These are phyloP conservation scores for Chiloscyllium plagiosum DNA, from an alignment of 2,113 vertebrate genomes.

Conservation along the genomic window DNA sequence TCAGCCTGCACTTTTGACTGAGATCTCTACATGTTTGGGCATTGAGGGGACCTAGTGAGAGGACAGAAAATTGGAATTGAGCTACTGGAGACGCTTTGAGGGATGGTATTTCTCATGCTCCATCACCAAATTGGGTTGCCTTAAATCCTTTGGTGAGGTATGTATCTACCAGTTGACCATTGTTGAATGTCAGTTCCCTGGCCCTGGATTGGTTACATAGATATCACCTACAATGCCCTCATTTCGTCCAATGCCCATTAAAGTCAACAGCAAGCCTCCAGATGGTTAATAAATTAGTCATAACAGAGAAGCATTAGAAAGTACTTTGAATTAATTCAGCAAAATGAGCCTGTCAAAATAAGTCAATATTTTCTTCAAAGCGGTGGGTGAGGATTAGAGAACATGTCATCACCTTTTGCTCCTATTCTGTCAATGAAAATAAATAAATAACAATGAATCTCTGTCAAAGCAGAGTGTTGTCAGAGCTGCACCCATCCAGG, in stretches of 20 bases:
- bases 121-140: neutral
- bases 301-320: neutral
- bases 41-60: too few species aligned
- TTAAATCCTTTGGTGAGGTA: neutral
- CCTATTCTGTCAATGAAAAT: neutral
- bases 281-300: neutral
- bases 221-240: neutral
- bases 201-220: neutral
- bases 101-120: neutral
- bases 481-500: too few species aligned
- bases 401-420: neutral
- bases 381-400: neutral
- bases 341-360: neutral
- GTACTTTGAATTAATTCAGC: constrained; percentile 11
- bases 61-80: too few species aligned
- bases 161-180: too few species aligned
- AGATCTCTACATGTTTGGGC: too few species aligned
- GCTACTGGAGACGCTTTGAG: too few species aligned
- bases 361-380: neutral
- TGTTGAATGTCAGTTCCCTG: neutral
- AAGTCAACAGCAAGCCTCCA: neutral
- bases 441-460: neutral
- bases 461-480: too few species aligned
- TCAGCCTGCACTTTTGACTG: too few species aligned
- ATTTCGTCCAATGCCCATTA: neutral